Evolutionary conservation across 37 sponge, comb jelly and placozoan species (phyloP).

Genomic region (Amphimedon queenslandica): DNA sequence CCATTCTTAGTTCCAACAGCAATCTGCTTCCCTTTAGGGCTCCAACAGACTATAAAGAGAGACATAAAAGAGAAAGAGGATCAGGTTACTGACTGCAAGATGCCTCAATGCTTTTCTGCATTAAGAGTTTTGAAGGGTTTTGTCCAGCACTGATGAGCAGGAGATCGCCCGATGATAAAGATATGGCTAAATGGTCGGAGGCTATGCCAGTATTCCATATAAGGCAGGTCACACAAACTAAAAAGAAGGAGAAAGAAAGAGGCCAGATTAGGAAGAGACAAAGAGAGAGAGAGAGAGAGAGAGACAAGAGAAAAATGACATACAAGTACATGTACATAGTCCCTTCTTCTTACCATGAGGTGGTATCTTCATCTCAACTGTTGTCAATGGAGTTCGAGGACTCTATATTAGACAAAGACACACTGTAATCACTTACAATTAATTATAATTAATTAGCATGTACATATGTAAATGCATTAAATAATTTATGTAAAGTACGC

Average conservation of each 20-base stretch:
- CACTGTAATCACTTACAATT: not conserved
- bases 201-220: constrained; percentile 42
- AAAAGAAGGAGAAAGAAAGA: not conserved
- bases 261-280: not conserved
- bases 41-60: constrained; percentile 72
- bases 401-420: not conserved
- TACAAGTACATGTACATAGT: not conserved
- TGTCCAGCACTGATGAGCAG: constrained; percentile 12
- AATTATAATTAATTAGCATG: not conserved
- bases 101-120: not conserved
- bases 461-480: not conserved
- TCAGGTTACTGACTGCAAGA: not conserved
- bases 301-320: too few species aligned
- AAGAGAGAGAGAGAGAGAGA: not conserved
- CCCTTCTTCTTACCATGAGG: not conserved
- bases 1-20: constrained; percentile 72
- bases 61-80: not conserved
- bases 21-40: constrained; percentile 91
- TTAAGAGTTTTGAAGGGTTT: not conserved
- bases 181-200: constrained; percentile 21
- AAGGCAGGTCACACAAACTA: constrained; percentile 6
- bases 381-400: too few species aligned
- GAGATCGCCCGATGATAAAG: constrained; percentile 30
- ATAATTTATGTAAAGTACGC: not conserved
- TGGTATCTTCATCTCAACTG: too few species aligned